Evolutionary conservation across 2,113 vertebrate species (phyloP).

Genomic region (Piprites chloris): DNA sequence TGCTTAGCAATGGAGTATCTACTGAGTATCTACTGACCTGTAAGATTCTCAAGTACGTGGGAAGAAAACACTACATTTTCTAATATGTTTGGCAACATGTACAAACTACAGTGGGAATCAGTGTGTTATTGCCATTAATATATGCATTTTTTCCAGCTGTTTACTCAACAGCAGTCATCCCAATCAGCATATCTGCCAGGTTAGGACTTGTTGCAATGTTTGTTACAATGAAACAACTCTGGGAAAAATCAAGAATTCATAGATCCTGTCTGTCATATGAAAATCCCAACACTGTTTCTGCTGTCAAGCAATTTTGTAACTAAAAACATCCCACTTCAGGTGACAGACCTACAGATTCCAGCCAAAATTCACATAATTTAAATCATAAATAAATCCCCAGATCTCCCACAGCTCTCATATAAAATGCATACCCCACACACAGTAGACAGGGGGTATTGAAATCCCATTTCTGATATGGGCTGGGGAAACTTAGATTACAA

Average conservation of each 20-base stretch:
- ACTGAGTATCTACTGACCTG: not conserved
- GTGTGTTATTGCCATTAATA: constrained; percentile 2
- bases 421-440: not conserved
- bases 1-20: not conserved
- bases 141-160: constrained; percentile 45
- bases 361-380: not conserved
- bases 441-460: not conserved
- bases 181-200: constrained; percentile 21
- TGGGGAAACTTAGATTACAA: not conserved
- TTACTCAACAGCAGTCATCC: constrained; percentile 36
- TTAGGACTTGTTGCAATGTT: not conserved
- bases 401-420: not conserved
- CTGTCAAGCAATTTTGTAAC: not conserved
- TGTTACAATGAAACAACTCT: constrained; percentile 5
- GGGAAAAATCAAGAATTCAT: not conserved
- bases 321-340: not conserved
- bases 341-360: not conserved
- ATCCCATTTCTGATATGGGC: not conserved
- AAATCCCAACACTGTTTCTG: not conserved
- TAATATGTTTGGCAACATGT: not conserved
- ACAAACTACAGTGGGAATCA: not conserved
- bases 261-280: not conserved
- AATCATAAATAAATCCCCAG: not conserved
- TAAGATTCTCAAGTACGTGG: not conserved
- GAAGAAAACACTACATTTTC: not conserved